phyloP scores from a whole-genome alignment of 2,888 invertebrate genomes.

The Eilema griseolum region DNA sequence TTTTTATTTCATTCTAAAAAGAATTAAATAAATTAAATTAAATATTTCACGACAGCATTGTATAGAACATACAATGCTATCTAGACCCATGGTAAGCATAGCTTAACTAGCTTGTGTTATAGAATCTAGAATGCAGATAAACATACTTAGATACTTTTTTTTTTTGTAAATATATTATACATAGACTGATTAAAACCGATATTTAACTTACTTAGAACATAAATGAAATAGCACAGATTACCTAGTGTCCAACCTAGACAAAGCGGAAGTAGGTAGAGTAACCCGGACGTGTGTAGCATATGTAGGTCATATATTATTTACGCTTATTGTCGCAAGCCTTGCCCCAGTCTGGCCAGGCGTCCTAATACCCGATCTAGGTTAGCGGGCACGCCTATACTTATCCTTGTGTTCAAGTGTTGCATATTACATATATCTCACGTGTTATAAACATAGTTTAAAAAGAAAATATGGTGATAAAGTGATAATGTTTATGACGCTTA shows the following conservation, averaged over 20 bases:
- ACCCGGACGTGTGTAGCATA: background rate
- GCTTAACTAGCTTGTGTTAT: no score
- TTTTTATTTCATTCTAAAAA: no score
- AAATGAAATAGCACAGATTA: background rate
- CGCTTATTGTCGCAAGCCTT: constrained; percentile 36
- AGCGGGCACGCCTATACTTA: constrained; percentile 32
- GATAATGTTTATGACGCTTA: background rate
- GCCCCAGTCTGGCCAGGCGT: constrained; percentile 31
- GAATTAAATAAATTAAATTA: no score
- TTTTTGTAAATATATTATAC: no score
- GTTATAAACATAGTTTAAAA: background rate
- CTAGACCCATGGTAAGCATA: no score
- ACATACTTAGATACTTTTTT: no score
- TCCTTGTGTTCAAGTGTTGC: background rate
- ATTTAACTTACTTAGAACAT: no score
- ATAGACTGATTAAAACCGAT: no score
- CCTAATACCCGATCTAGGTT: constrained; percentile 38
- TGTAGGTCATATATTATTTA: constrained; percentile 41
- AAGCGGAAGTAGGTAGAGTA: constrained; percentile 7
- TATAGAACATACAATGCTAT: no score
- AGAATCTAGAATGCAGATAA: no score
- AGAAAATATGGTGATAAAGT: background rate
- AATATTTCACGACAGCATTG: no score
- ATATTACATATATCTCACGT: background rate
- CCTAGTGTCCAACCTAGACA: background rate